Percentiles rank a stretch among this genome's conserved stretches.
These are phyloP conservation scores for Hydroisotoma schaefferi DNA, from an alignment of 2,888 invertebrate genomes.

Conservation along the genomic window DNA sequence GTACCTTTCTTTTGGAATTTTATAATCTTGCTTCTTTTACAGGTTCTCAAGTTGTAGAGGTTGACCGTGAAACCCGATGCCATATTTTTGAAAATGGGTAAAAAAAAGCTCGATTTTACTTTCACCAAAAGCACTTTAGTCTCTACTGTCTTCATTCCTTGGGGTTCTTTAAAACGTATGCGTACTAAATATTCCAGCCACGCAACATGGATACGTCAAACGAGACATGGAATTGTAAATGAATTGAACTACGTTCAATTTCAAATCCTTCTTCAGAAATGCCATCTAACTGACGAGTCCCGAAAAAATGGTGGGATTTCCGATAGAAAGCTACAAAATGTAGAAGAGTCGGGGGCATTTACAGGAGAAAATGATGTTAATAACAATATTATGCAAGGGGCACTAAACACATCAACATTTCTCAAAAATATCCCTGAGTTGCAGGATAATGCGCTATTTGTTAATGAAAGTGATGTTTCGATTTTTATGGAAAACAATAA, in stretches of 20 bases:
- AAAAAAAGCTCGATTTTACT: conserved; percentile 9
- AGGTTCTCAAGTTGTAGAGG: conserved; percentile 38
- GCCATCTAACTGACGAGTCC: conserved; percentile 23
- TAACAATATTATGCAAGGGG: background rate
- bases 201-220: conserved; percentile 38
- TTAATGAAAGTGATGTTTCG: conserved; percentile 10
- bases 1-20: too few species aligned
- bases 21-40: conserved; percentile 1
- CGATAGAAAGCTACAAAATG: background rate
- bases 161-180: background rate
- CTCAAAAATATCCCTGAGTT: background rate
- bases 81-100: conserved; percentile 39
- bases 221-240: conserved; percentile 26
- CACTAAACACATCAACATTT: background rate
- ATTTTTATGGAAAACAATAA: conserved; percentile 5
- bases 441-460: background rate
- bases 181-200: conserved; percentile 24
- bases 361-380: conserved; percentile 7
- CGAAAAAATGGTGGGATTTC: conserved; percentile 1
- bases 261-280: conserved; percentile 40
- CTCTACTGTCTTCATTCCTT: background rate
- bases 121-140: background rate
- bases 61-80: conserved; percentile 31
- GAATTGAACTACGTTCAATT: conserved; percentile 42
- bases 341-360: background rate